Percentiles rank a stretch among this genome's conserved stretches.
These are phyloP conservation scores for Tenthredo mesomela DNA, from an alignment of 2,888 invertebrate genomes.

Conservation along the genomic window DNA sequence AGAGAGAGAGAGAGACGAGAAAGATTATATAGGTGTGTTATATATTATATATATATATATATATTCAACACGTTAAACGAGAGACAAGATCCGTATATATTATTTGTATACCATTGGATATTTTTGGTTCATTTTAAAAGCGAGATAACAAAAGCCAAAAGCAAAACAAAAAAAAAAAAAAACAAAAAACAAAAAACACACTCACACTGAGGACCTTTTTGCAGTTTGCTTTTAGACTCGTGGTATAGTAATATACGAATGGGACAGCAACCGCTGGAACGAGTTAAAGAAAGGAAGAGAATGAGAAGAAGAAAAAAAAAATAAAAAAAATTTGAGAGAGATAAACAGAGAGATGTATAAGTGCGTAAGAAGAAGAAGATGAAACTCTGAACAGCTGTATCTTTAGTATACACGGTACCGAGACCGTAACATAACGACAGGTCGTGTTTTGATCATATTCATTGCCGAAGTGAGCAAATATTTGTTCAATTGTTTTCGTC, in stretches of 20 bases:
- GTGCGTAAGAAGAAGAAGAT: neutral
- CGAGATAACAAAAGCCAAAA: constrained; percentile 26
- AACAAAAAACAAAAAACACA: neutral
- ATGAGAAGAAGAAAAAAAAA: neutral
- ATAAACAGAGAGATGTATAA: neutral
- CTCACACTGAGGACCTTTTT: neutral
- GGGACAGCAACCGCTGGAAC: constrained; percentile 21
- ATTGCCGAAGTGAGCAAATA: constrained; percentile 58
- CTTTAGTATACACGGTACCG: constrained; percentile 14
- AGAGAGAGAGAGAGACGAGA: neutral
- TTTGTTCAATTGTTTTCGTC: constrained; percentile 60
- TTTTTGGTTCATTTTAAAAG: constrained; percentile 37
- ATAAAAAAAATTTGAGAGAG: neutral
- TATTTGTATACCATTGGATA: neutral
- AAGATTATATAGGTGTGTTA: constrained; percentile 20
- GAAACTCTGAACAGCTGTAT: constrained; percentile 28
- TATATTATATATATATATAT: neutral
- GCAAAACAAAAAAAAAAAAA: neutral
- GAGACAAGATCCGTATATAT: constrained; percentile 4
- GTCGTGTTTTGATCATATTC: constrained; percentile 49
- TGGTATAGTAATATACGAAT: neutral
- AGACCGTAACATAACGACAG: constrained; percentile 47
- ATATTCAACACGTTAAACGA: neutral
- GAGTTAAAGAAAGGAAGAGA: constrained; percentile 12
- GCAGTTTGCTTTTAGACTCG: constrained; percentile 34